Evolutionary conservation across 2,113 vertebrate species (phyloP), one percentile per base, ranked within the genome.

Genomic region (Mirounga angustirostris): DNA sequence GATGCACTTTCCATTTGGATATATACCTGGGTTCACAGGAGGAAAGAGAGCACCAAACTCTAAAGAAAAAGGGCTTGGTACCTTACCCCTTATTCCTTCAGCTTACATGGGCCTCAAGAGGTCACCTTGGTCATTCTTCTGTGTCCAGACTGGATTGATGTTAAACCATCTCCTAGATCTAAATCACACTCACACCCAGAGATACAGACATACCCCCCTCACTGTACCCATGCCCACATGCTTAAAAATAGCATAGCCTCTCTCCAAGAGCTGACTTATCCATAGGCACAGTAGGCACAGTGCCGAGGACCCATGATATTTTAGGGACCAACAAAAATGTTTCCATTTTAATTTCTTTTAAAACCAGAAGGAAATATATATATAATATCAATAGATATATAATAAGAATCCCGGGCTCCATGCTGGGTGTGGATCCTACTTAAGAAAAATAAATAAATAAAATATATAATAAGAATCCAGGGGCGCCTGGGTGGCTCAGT

Each of bases 341-440:
- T 28, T 61, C 43, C 54, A 63, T 94, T 91, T 74, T 85, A 86
- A 82, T 16, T 90, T 83, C 26, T 80, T 81, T 76, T 90, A 79
- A 97, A 87, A 61, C 26, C 18, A 65, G 67, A 54, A 59, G 21
- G 89, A 94, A 69, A 89, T 71, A 91, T 22, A 11, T 54, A 76
- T 69, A 1, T 14, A 54, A 33, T 26, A 76, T 43, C 82, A 91
- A 46, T 93, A 33, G 52, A 43, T 81, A 71, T 43, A 52, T 22
- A 69, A 46, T 46, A 46, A 46, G 46, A 46, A 46, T 46, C 46
- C 46, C 46, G 1, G 46, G 46, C 46, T 46, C 46, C 46, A 46
- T 8, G 7, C 46, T 46, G 52, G 52, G 52, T 12, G 4, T 54
- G 14, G 52, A 54, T 13, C 52, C 52, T 54, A 54, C 52, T 54